These are phyloP conservation scores for Galbula dea DNA, from an alignment of 2,113 vertebrate genomes.

Conservation along the genomic window DNA sequence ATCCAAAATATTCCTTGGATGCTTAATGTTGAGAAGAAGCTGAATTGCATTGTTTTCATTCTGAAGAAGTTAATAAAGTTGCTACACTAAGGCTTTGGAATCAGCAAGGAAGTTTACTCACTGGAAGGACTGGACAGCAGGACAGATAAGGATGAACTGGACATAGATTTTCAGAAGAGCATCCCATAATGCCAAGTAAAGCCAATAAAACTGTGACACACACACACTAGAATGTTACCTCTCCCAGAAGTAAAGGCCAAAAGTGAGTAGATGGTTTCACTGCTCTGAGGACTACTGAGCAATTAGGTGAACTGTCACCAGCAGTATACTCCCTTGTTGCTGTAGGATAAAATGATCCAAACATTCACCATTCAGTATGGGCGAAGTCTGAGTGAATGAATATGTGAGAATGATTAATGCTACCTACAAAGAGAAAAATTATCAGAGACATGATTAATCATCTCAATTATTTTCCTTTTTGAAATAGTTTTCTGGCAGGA, in stretches of 20 bases:
- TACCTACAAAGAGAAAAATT: not conserved
- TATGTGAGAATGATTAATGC: not conserved
- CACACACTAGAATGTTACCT: not conserved
- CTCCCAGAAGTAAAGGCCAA: not conserved
- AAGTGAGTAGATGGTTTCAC: not conserved
- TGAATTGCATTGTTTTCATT: not conserved
- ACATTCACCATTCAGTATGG: accelerated
- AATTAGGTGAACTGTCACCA: not conserved
- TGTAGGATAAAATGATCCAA: not conserved
- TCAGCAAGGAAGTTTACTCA: not conserved
- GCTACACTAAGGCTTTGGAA: not conserved
- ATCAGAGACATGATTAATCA: not conserved
- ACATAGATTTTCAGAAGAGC: not conserved
- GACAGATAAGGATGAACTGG: not conserved
- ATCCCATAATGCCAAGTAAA: not conserved
- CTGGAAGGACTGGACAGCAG: not conserved
- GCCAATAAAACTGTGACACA: not conserved
- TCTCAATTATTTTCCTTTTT: not conserved
- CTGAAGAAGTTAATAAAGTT: not conserved
- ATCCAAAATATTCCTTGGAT: not conserved
- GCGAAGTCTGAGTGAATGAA: not conserved
- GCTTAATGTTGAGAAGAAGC: not conserved
- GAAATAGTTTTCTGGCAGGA: not conserved
- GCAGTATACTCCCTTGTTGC: not conserved
- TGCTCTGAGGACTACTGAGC: not conserved